These are phyloP conservation scores for Acanthosepion pharaonis DNA, from an alignment of 2,888 invertebrate species.

Conservation along the genomic window DNA sequence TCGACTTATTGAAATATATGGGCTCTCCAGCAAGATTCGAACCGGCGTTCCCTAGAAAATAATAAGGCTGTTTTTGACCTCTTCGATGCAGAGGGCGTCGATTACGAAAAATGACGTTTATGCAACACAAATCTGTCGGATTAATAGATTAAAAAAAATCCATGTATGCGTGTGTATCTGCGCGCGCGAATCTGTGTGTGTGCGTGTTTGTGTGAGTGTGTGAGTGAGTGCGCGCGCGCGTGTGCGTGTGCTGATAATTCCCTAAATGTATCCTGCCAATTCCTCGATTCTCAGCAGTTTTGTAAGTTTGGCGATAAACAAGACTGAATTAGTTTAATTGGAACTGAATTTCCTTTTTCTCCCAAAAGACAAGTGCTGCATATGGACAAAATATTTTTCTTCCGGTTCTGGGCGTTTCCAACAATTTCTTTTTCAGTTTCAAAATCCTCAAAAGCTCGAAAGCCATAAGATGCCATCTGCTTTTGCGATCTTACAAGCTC, in stretches of 20 bases:
- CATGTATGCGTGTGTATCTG: too few species aligned
- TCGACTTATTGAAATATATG: too few species aligned
- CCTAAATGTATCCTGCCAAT: not conserved
- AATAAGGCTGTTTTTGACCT: too few species aligned
- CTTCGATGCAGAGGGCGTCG: too few species aligned
- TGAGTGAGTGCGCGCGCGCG: too few species aligned
- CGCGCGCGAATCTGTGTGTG: too few species aligned
- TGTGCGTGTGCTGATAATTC: not conserved
- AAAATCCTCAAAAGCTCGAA: not conserved
- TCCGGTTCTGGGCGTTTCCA: not conserved
- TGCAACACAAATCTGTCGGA: too few species aligned
- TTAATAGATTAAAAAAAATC: too few species aligned
- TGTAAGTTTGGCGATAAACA: not conserved
- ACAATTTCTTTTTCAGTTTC: not conserved
- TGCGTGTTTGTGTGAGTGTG: too few species aligned
- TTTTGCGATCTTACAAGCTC: not conserved
- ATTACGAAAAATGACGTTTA: too few species aligned
- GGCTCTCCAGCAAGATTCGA: too few species aligned
- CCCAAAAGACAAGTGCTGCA: not conserved
- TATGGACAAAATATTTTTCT: not conserved
- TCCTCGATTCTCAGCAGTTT: not conserved
- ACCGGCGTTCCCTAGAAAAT: too few species aligned
- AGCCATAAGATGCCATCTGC: not conserved
- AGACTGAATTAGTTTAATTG: not conserved
- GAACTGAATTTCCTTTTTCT: not conserved